Base-by-base conservation (phyloP, 1,140 invertebrate species). In the Drosophila bipectinata region DNA sequence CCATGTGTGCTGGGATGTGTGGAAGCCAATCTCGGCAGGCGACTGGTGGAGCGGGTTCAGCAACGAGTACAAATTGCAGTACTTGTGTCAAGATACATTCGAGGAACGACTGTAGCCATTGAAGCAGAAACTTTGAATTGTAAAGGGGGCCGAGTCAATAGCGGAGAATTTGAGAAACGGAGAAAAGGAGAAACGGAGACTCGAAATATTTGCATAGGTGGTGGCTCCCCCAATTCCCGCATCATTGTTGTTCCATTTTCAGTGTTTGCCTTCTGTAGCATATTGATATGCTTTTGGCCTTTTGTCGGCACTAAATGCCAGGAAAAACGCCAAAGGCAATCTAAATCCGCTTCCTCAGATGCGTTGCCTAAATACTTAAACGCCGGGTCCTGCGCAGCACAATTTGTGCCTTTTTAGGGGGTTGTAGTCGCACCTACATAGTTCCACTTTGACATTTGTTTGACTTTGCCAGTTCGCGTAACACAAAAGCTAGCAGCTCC, bases 21-120 rank as follows among this genome's bases (percentile, higher is more conserved):
- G 53, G 26, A 41, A 72, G 63, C 63, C 47, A 51, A 71, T 59
- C 48, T 47, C 34, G 21, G 28, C 24, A 39, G 14, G 57, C 49
- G 51, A 62, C 54, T 66, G 56, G 48, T 60, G 37, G 52, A 37
- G 44, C 15, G 24, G 49, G 7, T 37, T 58, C 59, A 78, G 79
- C 73, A 54, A 74, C 54, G 77, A 64, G 62, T 87, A 85, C 82
- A 85, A 85, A 85, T 85, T 85, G 82, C 82, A 78, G 74, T 68
- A 87, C 82, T 85, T 85, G 82, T 85, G 78, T 85, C 82, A 58
- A 81, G 82, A 87, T 87, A 85, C 75, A 87, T 68, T 78, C 82
- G 61, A 63, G 72, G 71, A 76, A 61, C 81, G 76, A 72, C 52
- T 55, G 61, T 71, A 59, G 62, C 77, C 63, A 85, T 58, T 71